A percentile compares a stretch with the other conserved stretches of the same genome.
These are phyloP conservation scores for Endomychus coccineus DNA, from an alignment of 2,888 invertebrate species.

Conservation along the genomic window DNA sequence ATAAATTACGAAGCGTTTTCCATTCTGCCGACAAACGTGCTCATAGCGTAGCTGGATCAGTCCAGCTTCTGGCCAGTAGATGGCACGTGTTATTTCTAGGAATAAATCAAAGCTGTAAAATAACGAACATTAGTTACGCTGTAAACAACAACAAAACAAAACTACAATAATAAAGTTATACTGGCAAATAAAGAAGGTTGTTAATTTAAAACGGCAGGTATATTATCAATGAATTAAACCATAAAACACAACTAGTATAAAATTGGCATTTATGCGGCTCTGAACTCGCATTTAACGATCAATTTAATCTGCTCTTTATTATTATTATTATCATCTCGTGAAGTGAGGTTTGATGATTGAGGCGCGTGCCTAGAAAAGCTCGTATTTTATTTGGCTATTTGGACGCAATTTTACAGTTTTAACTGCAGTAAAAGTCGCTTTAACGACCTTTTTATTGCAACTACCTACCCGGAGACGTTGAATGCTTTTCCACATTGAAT, in stretches of 20 bases:
- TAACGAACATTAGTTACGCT: conserved; percentile 10
- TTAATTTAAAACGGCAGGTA: no score
- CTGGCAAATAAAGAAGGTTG: conserved; percentile 1
- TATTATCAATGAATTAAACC: conserved; percentile 38
- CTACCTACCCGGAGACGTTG: conserved; percentile 11
- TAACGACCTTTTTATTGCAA: conserved; percentile 45
- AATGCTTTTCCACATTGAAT: conserved; percentile 4
- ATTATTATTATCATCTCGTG: conserved; percentile 42
- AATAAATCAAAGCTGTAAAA: no score
- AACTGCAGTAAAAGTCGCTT: conserved; percentile 45
- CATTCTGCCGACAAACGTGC: no score
- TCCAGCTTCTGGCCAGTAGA: conserved; percentile 34
- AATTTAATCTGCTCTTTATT: conserved; percentile 43
- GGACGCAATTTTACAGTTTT: conserved; percentile 45
- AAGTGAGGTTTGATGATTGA: conserved; percentile 37
- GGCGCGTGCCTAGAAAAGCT: conserved; percentile 41
- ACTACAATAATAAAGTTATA: conserved; percentile 12
- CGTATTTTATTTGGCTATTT: conserved; percentile 40
- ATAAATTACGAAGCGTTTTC: no score
- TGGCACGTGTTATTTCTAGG: no score
- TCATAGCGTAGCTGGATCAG: conserved; percentile 26
- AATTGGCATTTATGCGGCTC: conserved; percentile 42
- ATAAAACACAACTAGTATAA: conserved; percentile 42
- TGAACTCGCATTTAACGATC: conserved; percentile 43
- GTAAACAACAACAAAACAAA: conserved; percentile 15